A percentile compares a stretch with the other conserved stretches of the same genome.
phyloP scores from a whole-genome alignment of 2,113 vertebrate genomes.

The Salvelinus alpinus region DNA sequence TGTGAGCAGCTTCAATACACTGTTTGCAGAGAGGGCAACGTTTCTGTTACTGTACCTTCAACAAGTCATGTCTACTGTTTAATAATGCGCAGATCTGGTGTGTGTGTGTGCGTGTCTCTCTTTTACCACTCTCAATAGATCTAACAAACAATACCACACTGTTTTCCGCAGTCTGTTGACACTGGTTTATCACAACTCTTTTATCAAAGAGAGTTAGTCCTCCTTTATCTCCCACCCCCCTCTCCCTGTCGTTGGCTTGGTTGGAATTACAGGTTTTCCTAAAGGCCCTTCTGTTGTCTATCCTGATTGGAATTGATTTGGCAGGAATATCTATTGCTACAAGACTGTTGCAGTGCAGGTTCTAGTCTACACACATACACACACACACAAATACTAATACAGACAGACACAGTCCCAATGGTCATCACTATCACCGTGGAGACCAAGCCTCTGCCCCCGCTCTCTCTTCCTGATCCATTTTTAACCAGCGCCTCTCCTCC shows the following conservation, averaged over 20 bases:
- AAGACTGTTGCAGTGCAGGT: no score
- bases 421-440: no score
- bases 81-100: not conserved
- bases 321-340: no score
- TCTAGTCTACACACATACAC: slow-evolving; percentile 5
- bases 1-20: no score
- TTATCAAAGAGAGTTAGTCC: no score
- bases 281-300: slow-evolving; percentile 32
- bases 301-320: slow-evolving; percentile 54
- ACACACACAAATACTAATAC: not conserved
- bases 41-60: no score
- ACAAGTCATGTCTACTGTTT: no score
- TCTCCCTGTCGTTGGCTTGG: not conserved
- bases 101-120: not conserved
- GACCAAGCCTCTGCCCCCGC: no score
- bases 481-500: slow-evolving; percentile 15
- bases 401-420: slow-evolving; percentile 5
- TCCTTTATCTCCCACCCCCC: no score
- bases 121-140: not conserved
- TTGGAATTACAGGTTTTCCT: slow-evolving; percentile 27
- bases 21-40: no score
- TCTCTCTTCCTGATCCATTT: slow-evolving; percentile 10
- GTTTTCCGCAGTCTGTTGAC: not conserved
- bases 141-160: not conserved
- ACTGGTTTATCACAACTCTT: no score